Percentiles rank a stretch among this genome's conserved stretches.
These are phyloP conservation scores for Phthorimaea operculella DNA, from an alignment of 1,140 invertebrate genomes.

Conservation along the genomic window DNA sequence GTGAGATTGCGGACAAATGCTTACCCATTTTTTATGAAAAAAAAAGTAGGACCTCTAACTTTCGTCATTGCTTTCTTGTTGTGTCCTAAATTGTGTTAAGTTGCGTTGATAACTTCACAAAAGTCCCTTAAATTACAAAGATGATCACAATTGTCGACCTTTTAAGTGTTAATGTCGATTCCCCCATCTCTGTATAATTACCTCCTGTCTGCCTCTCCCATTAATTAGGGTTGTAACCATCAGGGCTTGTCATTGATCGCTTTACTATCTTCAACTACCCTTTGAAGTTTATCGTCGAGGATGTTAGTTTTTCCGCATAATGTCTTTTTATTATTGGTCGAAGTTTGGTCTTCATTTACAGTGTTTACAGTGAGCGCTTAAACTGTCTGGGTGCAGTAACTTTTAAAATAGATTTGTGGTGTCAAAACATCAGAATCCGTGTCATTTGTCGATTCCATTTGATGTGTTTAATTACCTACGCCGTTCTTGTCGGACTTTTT, in stretches of 20 bases:
- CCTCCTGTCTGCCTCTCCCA: constrained; percentile 7
- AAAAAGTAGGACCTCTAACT: too few relatives aligned
- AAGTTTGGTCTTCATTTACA: constrained; percentile 56
- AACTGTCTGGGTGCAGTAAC: constrained; percentile 32
- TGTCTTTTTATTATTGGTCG: constrained; percentile 66
- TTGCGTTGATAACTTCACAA: too few relatives aligned
- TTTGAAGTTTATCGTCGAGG: constrained; percentile 61
- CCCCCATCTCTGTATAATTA: too few relatives aligned
- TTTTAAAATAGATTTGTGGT: constrained; percentile 61
- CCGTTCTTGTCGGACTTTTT: constrained; percentile 9
- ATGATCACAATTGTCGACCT: too few relatives aligned
- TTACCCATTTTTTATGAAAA: too few relatives aligned
- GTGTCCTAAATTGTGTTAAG: not conserved
- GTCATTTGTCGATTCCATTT: constrained; percentile 34
- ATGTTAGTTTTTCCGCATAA: constrained; percentile 67
- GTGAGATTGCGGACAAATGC: too few relatives aligned
- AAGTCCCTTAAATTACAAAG: too few relatives aligned
- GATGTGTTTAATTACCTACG: not conserved
- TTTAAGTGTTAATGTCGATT: too few relatives aligned
- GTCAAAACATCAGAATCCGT: constrained; percentile 57
- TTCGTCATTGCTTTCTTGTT: not conserved
- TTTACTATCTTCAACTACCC: constrained; percentile 37
- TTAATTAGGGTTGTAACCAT: constrained; percentile 42
- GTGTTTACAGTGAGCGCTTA: constrained; percentile 38
- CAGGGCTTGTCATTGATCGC: constrained; percentile 47